Percentiles rank a stretch among this genome's conserved stretches.
Evolutionary conservation across 92 coral and sea anemone species (phyloP).

Genomic region (Umimayanthus kanabou): DNA sequence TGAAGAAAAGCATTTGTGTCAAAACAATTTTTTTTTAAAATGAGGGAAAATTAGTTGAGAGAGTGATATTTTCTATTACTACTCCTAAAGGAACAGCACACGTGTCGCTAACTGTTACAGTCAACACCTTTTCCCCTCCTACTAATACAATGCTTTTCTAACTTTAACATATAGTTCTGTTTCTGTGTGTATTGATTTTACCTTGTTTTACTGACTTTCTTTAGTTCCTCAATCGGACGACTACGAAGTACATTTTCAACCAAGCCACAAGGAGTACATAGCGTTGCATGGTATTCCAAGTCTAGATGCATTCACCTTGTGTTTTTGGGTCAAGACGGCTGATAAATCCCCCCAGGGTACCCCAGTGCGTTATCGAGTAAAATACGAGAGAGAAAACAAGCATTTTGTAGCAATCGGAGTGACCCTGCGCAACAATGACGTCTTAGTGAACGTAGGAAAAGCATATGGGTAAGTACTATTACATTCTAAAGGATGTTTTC

Average conservation of each 20-base stretch:
- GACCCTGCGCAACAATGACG: slow-evolving; percentile 41
- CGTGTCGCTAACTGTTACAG: no score
- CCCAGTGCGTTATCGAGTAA: slow-evolving; percentile 66
- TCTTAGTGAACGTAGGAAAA: slow-evolving; percentile 43
- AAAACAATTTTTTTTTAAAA: no score
- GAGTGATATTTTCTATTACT: no score
- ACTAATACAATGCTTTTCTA: background rate
- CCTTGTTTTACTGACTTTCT: background rate
- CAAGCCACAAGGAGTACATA: slow-evolving; percentile 56
- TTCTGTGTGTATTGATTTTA: background rate
- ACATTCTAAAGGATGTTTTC: background rate
- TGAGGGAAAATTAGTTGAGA: no score
- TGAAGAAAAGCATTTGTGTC: no score
- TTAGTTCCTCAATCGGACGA: slow-evolving; percentile 19
- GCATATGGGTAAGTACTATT: slow-evolving; percentile 36
- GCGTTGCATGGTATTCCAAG: slow-evolving; percentile 61
- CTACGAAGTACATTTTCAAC: slow-evolving; percentile 62
- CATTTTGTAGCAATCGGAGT: slow-evolving; percentile 60
- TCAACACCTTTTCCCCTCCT: background rate
- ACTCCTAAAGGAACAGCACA: no score
- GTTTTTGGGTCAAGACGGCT: slow-evolving; percentile 69
- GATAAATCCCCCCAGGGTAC: slow-evolving; percentile 52
- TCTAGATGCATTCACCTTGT: slow-evolving; percentile 59
- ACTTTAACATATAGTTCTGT: background rate
- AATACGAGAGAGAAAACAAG: slow-evolving; percentile 29